Evolutionary conservation across 2,797 vertebrate genomes (phyloP), one percentile per base, ranked within the genome.

Genomic region (Hoplostethus atlanticus): DNA sequence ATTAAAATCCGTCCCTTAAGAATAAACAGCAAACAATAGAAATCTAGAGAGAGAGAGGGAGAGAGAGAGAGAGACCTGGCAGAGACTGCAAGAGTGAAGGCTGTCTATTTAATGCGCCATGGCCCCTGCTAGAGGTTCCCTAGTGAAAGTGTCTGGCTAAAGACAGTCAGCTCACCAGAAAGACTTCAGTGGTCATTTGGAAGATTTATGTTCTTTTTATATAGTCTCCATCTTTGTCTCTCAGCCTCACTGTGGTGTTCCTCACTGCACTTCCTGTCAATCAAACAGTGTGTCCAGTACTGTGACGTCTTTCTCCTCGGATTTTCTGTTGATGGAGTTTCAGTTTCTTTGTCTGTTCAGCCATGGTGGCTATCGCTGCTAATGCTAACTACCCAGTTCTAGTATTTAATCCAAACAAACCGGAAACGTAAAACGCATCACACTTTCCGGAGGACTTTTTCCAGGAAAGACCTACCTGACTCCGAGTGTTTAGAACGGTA

Each of bases 401-500:
- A 68, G 59, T 71, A 52, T 72, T 60, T 38, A 21, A 16, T 38
- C 13, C 12, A 28, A 79, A 68, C 47, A 67, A 68, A 64, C 46
- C 31, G 48, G 21, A 21, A 21, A 21, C 21, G 21, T 21, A 21
- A 21, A 21, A 21, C 61, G 34, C 34, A 34, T 34, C 34, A 34
- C 21, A 21, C 21, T 21, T 21, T 21, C 21, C 21, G 21, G 21
- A 21, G 21, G 21, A 21, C 21, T 21, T 21, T 21, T 21, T 21
- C 21, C 21, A 21, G 34, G 34, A 34, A 34, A 34, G 1, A 6
- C 34, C 34, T 6, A 34, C 34, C 34, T 5, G 34, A 34, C 34
- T 5, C 34, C 34, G 3, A 3, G 34, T 34, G 34, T 34, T 34
- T 5, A 34, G 34, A 34, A 34, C 34, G 3, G 34, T 6, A 34